Evolutionary conservation across 2,113 vertebrate species (phyloP).

Genomic region (Pseudorhombus dupliciocellatus): DNA sequence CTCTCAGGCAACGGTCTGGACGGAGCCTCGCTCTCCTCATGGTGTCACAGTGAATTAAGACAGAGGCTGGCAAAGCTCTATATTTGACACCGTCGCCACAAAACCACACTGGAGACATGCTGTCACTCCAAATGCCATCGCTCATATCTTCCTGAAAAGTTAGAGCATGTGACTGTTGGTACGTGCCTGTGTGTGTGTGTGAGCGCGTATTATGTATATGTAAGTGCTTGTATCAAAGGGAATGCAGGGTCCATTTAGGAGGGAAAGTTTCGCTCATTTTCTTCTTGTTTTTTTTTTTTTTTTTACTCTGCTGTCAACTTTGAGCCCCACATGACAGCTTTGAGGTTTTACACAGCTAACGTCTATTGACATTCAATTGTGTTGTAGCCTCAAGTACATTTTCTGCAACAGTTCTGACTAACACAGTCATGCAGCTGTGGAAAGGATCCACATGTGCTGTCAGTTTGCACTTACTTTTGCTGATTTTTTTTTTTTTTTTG

Average conservation of each 20-base stretch:
- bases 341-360: slow-evolving; percentile 44
- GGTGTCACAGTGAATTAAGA: slow-evolving; percentile 77
- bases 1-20: slow-evolving; percentile 46
- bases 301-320: slow-evolving; percentile 20
- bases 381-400: slow-evolving; percentile 15
- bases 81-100: slow-evolving; percentile 67
- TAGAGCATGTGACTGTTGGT: not conserved
- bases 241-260: slow-evolving; percentile 71
- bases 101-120: slow-evolving; percentile 62
- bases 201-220: not conserved
- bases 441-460: slow-evolving; percentile 2
- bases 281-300: slow-evolving; percentile 8
- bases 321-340: slow-evolving; percentile 31
- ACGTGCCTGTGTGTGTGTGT: slow-evolving; percentile 48
- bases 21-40: slow-evolving; percentile 63
- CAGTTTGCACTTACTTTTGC: not conserved
- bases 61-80: slow-evolving; percentile 62
- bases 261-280: slow-evolving; percentile 56
- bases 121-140: slow-evolving; percentile 76
- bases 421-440: not conserved
- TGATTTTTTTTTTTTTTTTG: slow-evolving; percentile 8
- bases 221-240: slow-evolving; percentile 20
- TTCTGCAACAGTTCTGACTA: slow-evolving; percentile 2
- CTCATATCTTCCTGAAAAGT: slow-evolving; percentile 57
- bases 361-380: slow-evolving; percentile 40